Conservation (phyloP, 1,140 invertebrate species). For the Caenorhabditis brenneri region DNA sequence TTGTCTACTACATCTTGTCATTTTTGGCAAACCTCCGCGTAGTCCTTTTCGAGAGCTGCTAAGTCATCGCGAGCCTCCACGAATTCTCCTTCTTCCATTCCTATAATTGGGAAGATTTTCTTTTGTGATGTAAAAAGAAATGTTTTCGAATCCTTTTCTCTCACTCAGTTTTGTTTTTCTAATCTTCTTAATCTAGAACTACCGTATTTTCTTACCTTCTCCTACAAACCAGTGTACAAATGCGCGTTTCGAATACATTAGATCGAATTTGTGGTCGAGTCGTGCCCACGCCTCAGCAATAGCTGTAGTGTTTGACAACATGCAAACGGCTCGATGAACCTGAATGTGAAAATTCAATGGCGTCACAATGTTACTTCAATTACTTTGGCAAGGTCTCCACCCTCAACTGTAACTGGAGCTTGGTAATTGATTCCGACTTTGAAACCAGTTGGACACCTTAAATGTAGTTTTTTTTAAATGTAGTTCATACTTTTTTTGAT, state of each 20-base stretch:
- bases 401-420: slow-evolving; percentile 67
- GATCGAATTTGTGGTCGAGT: slow-evolving; percentile 75
- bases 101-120: neutral
- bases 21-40: slow-evolving; percentile 21
- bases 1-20: too few relatives aligned
- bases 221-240: slow-evolving; percentile 84
- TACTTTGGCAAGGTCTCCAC: slow-evolving; percentile 57
- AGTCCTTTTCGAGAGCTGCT: slow-evolving; percentile 71
- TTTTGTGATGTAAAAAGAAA: neutral
- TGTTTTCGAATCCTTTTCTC: neutral
- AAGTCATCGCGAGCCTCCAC: slow-evolving; percentile 84
- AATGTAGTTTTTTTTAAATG: neutral
- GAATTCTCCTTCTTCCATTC: slow-evolving; percentile 84
- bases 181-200: too few relatives aligned
- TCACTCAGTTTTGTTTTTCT: neutral
- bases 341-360: neutral
- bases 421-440: slow-evolving; percentile 71
- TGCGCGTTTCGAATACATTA: slow-evolving; percentile 82
- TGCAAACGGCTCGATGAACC: slow-evolving; percentile 75
- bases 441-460: slow-evolving; percentile 74
- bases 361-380: neutral
- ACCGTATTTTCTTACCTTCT: slow-evolving; percentile 75
- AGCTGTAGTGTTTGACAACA: slow-evolving; percentile 82
- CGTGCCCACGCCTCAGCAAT: slow-evolving; percentile 79
- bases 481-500: neutral